Evolutionary conservation across 2,888 invertebrate genomes (phyloP), one percentile per base, ranked within the genome.

Genomic region (Drosophila recens): DNA sequence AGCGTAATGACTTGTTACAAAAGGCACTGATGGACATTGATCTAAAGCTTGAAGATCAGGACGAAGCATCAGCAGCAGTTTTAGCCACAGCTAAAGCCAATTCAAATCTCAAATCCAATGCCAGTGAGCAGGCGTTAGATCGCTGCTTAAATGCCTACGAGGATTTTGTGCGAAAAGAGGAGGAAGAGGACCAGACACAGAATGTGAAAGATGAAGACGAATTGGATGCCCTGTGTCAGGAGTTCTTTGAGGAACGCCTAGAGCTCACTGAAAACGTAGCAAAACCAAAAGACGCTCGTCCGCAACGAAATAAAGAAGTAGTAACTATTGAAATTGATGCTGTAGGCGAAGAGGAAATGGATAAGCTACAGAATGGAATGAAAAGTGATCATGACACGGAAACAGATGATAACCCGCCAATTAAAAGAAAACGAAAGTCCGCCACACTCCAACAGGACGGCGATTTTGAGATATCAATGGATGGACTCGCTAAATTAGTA

Each of bases 1-100:
- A 80, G 4, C 84, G 82, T 2, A 90, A 82, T 36, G 91, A 90
- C 27, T 45, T 90, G 11, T 45, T 88, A 34, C 69, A 91, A 42
- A 89, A 90, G 73, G 82, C 84, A 33, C 54, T 89, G 5, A 84
- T 81, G 76, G 89, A 89, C 36, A 90, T 90, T 52, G 88, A 91
- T 70, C 54, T 90, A 5, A 79, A 79, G 17, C 71, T 48, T 1
- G 91, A 90, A 8, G 70, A 71, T 11, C 40, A 52, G 0, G 79
- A 77, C 3, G 54, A 64, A 13, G 3, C 48, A 13, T 6, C 23
- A 3, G 0, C 23, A 1, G 15, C 30, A 38, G 8, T 58, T 6
- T 23, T 6, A 4, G 1, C 40, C 1, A n/a, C 10, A 27, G 38
- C 2, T 9, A 63, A 49, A 8, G 11, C 52, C 0, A 66, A 23